phyloP scores from a whole-genome alignment of 2,888 invertebrate species.

The Cerceris rybyensis region DNA sequence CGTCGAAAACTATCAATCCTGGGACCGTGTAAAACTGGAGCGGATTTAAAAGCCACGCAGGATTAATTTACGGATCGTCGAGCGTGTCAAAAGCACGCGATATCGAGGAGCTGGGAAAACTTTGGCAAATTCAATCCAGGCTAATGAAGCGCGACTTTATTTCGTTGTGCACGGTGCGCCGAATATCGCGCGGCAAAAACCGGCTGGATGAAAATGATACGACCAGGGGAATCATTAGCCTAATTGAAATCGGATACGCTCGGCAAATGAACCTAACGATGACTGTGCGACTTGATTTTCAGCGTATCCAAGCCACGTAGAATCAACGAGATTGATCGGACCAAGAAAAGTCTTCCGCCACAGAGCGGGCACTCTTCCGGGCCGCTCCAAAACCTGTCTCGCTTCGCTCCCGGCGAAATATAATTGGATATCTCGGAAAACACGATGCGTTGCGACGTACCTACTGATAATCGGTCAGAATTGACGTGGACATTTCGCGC shows the following conservation, averaged over 20 bases:
- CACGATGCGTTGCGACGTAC: not conserved
- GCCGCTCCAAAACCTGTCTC: too few relatives aligned
- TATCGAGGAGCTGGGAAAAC: slow-evolving; percentile 33
- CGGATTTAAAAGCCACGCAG: not conserved
- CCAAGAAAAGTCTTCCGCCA: too few relatives aligned
- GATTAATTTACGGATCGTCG: slow-evolving; percentile 17
- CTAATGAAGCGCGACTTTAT: slow-evolving; percentile 34
- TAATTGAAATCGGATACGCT: slow-evolving; percentile 57
- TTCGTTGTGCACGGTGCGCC: not conserved
- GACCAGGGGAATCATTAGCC: slow-evolving; percentile 56
- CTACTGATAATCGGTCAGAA: not conserved
- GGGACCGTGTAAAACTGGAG: not conserved
- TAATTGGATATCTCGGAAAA: not conserved
- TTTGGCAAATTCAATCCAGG: slow-evolving; percentile 47
- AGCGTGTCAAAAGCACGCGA: slow-evolving; percentile 30
- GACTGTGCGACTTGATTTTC: not conserved
- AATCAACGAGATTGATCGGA: slow-evolving; percentile 21
- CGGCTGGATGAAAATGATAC: slow-evolving; percentile 9
- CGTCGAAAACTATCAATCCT: not conserved
- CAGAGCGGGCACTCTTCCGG: too few relatives aligned
- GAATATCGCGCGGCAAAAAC: slow-evolving; percentile 16
- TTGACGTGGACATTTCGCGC: not conserved
- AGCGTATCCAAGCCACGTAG: not conserved
- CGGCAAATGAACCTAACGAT: slow-evolving; percentile 53
- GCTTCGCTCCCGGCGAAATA: not conserved